phyloP scores from a whole-genome alignment of 1,140 invertebrate species.

The Semibalanus balanoides region DNA sequence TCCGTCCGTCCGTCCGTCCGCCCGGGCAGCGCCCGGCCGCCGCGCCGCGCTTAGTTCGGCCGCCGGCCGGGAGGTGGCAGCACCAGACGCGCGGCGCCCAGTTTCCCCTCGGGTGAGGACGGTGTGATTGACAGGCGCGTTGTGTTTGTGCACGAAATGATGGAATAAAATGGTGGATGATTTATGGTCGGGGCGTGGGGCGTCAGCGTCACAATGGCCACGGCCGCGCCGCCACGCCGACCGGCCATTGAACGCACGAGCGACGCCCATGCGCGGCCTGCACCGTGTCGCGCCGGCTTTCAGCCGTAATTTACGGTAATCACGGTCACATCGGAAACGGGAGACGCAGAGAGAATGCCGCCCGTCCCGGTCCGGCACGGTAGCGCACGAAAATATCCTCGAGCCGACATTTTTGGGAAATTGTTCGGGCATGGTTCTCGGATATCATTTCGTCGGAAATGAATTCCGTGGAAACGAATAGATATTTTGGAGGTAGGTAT shows the following conservation, averaged over 20 bases:
- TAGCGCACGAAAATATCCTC: too few relatives aligned
- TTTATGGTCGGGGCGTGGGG: background rate
- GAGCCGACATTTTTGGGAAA: too few relatives aligned
- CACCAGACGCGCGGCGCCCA: background rate
- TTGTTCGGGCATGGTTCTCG: too few relatives aligned
- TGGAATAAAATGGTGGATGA: slow-evolving; percentile 2
- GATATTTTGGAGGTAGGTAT: too few relatives aligned
- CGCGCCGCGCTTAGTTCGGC: background rate
- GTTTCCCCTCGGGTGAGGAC: background rate
- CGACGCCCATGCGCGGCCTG: too few relatives aligned
- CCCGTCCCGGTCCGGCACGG: background rate
- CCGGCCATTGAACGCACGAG: background rate
- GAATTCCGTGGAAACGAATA: too few relatives aligned
- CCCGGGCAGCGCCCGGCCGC: too few relatives aligned
- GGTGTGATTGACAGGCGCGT: background rate
- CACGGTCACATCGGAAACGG: background rate
- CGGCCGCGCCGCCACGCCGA: too few relatives aligned
- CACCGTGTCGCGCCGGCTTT: background rate
- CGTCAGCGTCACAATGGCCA: background rate
- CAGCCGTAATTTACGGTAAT: background rate
- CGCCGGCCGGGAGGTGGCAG: background rate
- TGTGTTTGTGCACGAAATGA: background rate
- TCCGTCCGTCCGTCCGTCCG: background rate
- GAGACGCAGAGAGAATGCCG: background rate
- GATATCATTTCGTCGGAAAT: too few relatives aligned